phyloP scores from a whole-genome alignment of 2,797 vertebrate genomes.

The Oreonectes daqikongensis region DNA sequence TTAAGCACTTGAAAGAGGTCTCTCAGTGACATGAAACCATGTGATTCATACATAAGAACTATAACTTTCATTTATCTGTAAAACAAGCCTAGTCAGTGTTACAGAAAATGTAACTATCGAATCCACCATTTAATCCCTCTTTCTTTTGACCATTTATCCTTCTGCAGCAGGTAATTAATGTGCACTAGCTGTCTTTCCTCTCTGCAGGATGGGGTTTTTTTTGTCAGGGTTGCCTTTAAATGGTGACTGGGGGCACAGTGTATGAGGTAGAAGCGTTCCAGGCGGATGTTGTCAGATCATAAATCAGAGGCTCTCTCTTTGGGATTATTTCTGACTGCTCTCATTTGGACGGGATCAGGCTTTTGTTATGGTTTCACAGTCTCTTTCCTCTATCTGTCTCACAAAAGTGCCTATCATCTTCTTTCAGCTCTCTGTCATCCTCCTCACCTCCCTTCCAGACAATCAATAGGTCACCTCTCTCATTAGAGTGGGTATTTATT shows the following conservation, averaged over 20 bases:
- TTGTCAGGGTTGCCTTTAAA: constrained; percentile 28
- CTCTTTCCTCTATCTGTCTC: constrained; percentile 48
- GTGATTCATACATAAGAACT: not conserved
- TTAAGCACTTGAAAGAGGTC: not conserved
- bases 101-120: not conserved
- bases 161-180: constrained; percentile 36
- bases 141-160: not conserved
- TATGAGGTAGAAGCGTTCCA: constrained; percentile 20
- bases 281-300: constrained; percentile 48
- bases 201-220: constrained; percentile 14
- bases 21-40: not conserved
- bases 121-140: constrained; percentile 19
- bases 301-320: constrained; percentile 48
- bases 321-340: constrained; percentile 47
- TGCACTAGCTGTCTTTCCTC: constrained; percentile 36
- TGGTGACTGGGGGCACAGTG: constrained; percentile 20
- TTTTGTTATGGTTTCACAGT: constrained; percentile 50
- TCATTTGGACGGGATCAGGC: constrained; percentile 51
- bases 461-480: constrained; percentile 58
- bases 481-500: constrained; percentile 56
- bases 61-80: not conserved
- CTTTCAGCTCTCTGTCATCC: constrained; percentile 40
- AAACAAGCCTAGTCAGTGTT: constrained; percentile 24
- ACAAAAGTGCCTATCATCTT: constrained; percentile 48
- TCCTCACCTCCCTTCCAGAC: constrained; percentile 40